Conservation (phyloP, 2,113 vertebrate genomes). For the Piliocolobus tephrosceles region DNA sequence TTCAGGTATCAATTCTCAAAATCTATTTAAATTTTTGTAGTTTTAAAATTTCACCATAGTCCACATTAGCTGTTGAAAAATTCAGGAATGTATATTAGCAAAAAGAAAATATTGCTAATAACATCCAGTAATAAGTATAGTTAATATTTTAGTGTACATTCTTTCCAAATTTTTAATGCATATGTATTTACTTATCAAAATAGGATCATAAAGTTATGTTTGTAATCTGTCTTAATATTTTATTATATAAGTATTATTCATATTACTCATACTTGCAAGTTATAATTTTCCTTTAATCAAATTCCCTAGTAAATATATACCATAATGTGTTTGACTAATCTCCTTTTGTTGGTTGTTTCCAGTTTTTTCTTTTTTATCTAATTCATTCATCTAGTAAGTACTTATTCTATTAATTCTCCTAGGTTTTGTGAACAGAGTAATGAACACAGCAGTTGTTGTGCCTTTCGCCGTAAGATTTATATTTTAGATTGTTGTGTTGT, state of each 20-base stretch:
- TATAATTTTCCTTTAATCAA: slow-evolving; percentile 1
- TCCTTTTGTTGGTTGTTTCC: neutral
- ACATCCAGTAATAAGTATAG: neutral
- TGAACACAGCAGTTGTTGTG: neutral
- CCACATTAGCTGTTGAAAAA: neutral
- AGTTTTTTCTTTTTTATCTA: neutral
- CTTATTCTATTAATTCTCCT: neutral
- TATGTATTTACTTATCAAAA: neutral
- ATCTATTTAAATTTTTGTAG: neutral
- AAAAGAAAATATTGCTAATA: neutral
- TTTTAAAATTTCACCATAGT: neutral
- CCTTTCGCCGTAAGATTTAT: neutral
- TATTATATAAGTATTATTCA: neutral
- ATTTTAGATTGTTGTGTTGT: neutral
- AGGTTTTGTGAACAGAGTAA: neutral
- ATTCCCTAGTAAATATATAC: neutral
- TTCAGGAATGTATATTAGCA: neutral
- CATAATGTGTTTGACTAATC: neutral
- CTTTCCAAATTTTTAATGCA: neutral
- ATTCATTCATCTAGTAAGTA: neutral
- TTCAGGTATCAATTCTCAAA: neutral
- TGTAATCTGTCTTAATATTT: neutral
- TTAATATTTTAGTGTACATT: neutral
- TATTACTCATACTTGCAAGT: slow-evolving; percentile 4
- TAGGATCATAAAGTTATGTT: neutral